Percentiles rank a stretch among this genome's conserved stretches.
These are phyloP conservation scores for Montipora sp. DNA, from an alignment of 64 coral and sea anemone genomes.

Conservation along the genomic window DNA sequence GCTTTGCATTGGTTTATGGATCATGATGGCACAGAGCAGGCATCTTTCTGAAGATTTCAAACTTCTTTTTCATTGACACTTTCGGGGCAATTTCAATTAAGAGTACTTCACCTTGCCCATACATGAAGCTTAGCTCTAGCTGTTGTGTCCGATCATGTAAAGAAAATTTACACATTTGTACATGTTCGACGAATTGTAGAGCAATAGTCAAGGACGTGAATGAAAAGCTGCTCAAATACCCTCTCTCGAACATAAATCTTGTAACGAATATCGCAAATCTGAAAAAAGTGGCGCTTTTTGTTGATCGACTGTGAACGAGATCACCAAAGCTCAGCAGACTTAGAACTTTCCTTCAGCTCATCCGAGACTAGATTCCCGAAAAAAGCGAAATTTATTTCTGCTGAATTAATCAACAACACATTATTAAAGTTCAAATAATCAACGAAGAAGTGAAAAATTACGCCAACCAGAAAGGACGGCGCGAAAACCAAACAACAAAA, in stretches of 20 bases:
- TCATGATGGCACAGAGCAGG: too few relatives aligned
- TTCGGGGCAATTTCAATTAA: background rate
- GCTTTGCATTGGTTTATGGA: too few relatives aligned
- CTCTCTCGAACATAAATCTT: background rate
- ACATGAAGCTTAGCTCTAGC: background rate
- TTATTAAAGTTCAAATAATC: background rate
- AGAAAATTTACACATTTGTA: background rate
- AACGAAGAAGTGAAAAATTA: background rate
- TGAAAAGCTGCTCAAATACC: background rate
- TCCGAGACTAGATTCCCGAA: too few relatives aligned
- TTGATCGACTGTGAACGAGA: background rate
- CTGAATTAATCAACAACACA: background rate
- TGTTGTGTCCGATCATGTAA: constrained; percentile 10
- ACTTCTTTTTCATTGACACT: background rate
- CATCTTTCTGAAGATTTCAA: background rate
- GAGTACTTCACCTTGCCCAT: background rate
- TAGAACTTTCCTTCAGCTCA: background rate
- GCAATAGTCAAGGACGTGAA: background rate
- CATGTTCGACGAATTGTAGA: background rate
- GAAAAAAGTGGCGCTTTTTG: background rate
- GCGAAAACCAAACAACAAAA: background rate
- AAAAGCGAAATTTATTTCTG: too few relatives aligned
- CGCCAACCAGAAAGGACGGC: background rate
- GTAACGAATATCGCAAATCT: background rate
- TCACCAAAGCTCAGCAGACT: background rate